These are phyloP conservation scores for Candidula unifasciata DNA, from an alignment of 2,888 invertebrate species.

Conservation along the genomic window DNA sequence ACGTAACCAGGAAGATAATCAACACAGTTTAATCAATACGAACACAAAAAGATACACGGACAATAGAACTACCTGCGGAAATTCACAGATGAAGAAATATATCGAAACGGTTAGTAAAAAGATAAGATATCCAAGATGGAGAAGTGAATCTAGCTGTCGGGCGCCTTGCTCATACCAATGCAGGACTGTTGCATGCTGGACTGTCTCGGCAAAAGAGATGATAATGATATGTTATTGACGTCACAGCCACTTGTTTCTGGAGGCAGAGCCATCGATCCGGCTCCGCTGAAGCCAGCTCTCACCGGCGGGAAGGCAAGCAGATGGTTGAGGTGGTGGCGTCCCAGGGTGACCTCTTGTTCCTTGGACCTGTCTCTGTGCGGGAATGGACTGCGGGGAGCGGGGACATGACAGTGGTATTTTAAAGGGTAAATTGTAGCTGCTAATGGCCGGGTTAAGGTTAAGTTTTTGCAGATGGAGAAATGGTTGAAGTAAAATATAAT, in stretches of 20 bases:
- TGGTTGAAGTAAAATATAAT: too few species aligned
- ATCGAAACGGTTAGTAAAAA: not conserved
- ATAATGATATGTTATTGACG: conserved; percentile 11
- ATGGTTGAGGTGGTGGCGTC: too few species aligned
- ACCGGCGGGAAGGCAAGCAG: not conserved
- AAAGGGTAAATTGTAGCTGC: too few species aligned
- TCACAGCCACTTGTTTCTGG: not conserved
- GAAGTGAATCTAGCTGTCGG: not conserved
- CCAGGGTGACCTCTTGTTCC: too few species aligned
- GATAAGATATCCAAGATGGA: conserved; percentile 14
- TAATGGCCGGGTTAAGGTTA: too few species aligned
- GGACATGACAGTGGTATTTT: too few species aligned
- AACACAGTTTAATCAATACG: too few species aligned
- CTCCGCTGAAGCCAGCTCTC: not conserved
- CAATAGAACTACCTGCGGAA: not conserved
- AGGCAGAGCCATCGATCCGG: not conserved
- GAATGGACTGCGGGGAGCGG: too few species aligned
- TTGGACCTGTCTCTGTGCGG: too few species aligned
- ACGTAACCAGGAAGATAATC: too few species aligned
- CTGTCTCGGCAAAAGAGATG: not conserved
- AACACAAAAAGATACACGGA: too few species aligned
- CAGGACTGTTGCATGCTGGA: conserved; percentile 10
- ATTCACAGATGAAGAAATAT: not conserved
- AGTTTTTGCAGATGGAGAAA: too few species aligned
- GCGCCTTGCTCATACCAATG: not conserved